phyloP scores from a whole-genome alignment of 2,113 vertebrate genomes.

The Hepsetus odoe region DNA sequence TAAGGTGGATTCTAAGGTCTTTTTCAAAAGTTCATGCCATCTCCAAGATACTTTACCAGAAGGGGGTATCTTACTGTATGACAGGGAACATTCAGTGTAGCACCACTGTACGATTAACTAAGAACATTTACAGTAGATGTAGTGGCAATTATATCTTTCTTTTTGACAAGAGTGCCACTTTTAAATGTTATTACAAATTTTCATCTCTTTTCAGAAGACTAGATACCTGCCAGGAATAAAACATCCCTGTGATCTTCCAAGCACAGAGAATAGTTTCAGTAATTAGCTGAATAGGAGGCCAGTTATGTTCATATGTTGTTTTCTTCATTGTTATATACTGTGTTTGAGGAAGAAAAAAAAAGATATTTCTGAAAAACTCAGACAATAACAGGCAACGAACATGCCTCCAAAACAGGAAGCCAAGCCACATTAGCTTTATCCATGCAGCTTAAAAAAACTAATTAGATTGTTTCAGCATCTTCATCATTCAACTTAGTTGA shows the following conservation, averaged over 20 bases:
- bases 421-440: neutral
- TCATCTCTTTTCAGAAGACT: neutral
- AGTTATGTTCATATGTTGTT: neutral
- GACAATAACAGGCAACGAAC: conserved; percentile 3
- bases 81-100: no score
- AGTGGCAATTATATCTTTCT: no score
- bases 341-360: neutral
- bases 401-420: conserved; percentile 9
- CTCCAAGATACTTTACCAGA: no score
- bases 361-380: no score
- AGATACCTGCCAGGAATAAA: neutral
- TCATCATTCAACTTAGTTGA: conserved; percentile 60
- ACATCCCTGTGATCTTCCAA: neutral
- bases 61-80: neutral
- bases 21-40: no score
- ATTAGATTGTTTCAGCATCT: conserved; percentile 59
- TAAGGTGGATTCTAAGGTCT: neutral
- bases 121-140: neutral
- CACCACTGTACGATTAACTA: neutral
- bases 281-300: neutral
- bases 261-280: neutral
- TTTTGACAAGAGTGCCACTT: no score
- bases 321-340: neutral
- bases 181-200: neutral
- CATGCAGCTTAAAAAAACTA: conserved; percentile 39